These are phyloP conservation scores for Cephus pygmeus DNA, from an alignment of 2,888 invertebrate genomes.

Conservation along the genomic window DNA sequence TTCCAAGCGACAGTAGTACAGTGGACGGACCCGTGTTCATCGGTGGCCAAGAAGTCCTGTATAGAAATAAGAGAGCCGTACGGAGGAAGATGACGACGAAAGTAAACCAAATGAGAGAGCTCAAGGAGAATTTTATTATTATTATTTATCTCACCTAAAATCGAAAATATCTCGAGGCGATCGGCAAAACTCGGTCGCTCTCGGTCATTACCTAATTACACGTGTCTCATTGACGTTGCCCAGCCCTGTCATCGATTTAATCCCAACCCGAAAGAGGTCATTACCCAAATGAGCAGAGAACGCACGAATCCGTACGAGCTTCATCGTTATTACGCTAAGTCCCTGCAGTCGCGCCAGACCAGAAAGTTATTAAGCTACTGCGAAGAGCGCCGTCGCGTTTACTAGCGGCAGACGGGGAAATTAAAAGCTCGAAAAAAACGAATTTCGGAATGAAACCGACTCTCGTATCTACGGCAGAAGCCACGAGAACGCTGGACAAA, in stretches of 20 bases:
- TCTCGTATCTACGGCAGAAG: background rate
- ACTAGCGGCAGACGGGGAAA: background rate
- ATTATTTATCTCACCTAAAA: no score
- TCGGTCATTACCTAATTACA: background rate
- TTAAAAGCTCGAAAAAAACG: background rate
- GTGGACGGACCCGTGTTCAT: no score
- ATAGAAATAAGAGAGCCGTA: no score
- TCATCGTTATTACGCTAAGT: background rate
- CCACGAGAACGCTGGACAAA: background rate
- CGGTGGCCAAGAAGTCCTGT: no score
- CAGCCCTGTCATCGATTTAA: constrained; percentile 21
- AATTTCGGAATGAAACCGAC: background rate
- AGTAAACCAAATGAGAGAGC: no score
- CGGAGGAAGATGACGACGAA: no score
- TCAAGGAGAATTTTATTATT: no score
- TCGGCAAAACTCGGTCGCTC: no score
- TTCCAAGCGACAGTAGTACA: no score
- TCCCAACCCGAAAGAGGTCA: constrained; percentile 20
- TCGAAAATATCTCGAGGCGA: no score
- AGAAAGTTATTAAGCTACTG: background rate
- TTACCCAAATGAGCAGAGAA: constrained; percentile 22
- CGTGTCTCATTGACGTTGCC: background rate
- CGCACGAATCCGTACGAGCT: background rate
- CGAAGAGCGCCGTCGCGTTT: background rate
- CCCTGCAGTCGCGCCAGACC: background rate